Base-by-base conservation (phyloP, 2,797 vertebrate genomes). In the Spea hammondii region DNA sequence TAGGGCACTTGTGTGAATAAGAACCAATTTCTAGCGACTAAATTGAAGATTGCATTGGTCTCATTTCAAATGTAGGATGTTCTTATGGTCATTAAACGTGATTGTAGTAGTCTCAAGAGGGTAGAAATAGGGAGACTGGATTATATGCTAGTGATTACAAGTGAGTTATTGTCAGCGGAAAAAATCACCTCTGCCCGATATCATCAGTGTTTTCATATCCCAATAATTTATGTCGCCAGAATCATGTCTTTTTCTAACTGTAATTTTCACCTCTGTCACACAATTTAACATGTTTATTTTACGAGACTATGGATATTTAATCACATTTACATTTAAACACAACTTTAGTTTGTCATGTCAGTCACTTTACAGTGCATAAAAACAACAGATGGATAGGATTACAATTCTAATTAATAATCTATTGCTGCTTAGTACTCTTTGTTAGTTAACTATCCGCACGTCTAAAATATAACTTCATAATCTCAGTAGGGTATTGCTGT, bases 21-120 rank as follows among this genome's bases (percentile, higher is more conserved):
- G 70, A 74, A 74, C 51, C 57, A 17, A 47, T 79, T 75, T 70
- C 66, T 32, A 75, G 62, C 50, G 54, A 64, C 72, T 48, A 62
- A 70, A 70, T 48, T 48, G 79, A 44, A 73, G 74, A 77, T 77
- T 82, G 64, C 17, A 64, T 82, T 59, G 10, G 2, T 62, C 53
- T 70, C 59, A 70, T 74, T 64, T 53, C 62, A 51, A 77, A 77
- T 70, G 68, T 68, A 48, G 65, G 48, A 57, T 47, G 67, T 53
- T 70, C 69, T 77, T 51, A 14, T 70, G 75, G 75, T 59, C 75
- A 78, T 82, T 70, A 82, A 32, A 14, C 66, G 32, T 82, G 80
- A 82, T 82, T 82, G 80, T 64, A 82, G 80, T 45, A 74, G 75
- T 65, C 65, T 82, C 46, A 46, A 82, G 51, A 54, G 48, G 55